Base-by-base conservation (phyloP, 2,888 invertebrate species). In the Lamproptera curius region DNA sequence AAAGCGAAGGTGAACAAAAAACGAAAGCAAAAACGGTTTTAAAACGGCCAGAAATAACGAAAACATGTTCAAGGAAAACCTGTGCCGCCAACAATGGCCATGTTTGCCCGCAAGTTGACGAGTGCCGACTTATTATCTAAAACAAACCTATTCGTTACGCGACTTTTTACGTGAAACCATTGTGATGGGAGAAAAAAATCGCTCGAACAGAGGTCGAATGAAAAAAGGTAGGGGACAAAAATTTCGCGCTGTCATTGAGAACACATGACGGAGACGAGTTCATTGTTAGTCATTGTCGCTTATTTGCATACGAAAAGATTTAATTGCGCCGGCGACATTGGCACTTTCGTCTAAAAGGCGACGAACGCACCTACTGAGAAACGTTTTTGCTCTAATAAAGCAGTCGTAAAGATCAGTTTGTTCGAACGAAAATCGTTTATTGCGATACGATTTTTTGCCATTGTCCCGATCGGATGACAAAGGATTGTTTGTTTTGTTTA, bases 281-380 rank as follows among this genome's bases (percentile, higher is more conserved):
- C 83, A 73, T 71, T 76, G 84, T 75, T 76, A 78, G 84, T 83
- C 83, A 73, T 71, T 76, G 84, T 75, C 76, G 78, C 80, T 59
- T 71, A 83, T 85, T 86, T 74, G 73, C 83, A 85, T 86, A 73
- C 73, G 76, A 83, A 86, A 81, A 78, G 79, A 69, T 63, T 63
- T 61, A 58, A 58, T 66, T 62, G 70, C 70, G 67, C 57, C 70
- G 68, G 65, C 66, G 75, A 76, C 75, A 73, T 77, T 73, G 77
- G 58, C 68, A 76, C 79, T 80, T 80, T 83, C 76, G 68, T 70
- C 63, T 65, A 68, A 75, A 73, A 76, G 67, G 65, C 70, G 73
- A 76, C 66, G 70, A 67, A 65, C 58, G 64, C 58, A 62, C 59
- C 71, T 76, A 69, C 71, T 62, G 62, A 69, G 73, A 77, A 76